Percentiles rank a stretch among this genome's conserved stretches.
These are phyloP conservation scores for Ctenochaetus hawaiiensis DNA, from an alignment of 2,797 vertebrate species.

Conservation along the genomic window DNA sequence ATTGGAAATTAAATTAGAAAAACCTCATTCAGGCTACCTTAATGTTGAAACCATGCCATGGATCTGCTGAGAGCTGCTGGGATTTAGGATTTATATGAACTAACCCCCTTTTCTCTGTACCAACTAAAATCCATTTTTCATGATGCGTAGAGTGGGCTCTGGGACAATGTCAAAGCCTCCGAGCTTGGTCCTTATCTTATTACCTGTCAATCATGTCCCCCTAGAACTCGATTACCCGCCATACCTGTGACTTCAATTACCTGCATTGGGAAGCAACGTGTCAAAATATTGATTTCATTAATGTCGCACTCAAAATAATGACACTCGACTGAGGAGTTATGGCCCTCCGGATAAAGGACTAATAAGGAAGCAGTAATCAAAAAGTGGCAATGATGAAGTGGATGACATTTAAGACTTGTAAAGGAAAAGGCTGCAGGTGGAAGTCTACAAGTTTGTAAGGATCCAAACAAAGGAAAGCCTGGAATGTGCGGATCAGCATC, in stretches of 20 bases:
- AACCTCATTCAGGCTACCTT: neutral
- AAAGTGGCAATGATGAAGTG: constrained; percentile 73
- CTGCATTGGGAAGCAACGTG: constrained; percentile 65
- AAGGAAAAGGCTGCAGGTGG: constrained; percentile 52
- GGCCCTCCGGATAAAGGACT: constrained; percentile 66
- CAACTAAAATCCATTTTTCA: constrained; percentile 43
- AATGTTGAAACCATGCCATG: neutral
- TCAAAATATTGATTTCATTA: constrained; percentile 83
- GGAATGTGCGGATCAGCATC: constrained; percentile 42
- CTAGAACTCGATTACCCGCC: constrained; percentile 64
- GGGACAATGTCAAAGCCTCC: constrained; percentile 48
- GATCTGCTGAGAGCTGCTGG: neutral
- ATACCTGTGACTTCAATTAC: constrained; percentile 73
- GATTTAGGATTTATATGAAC: neutral
- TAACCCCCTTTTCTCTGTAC: constrained; percentile 2
- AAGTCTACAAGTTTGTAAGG: constrained; percentile 49
- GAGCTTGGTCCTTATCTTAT: constrained; percentile 65
- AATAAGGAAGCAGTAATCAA: constrained; percentile 75
- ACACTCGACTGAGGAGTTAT: constrained; percentile 68
- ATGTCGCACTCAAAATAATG: constrained; percentile 79
- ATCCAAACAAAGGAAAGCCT: constrained; percentile 61
- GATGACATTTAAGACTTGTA: constrained; percentile 77
- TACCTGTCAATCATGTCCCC: constrained; percentile 70
- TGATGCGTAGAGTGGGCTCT: constrained; percentile 30
- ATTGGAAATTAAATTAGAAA: neutral